Evolutionary conservation across 2,113 vertebrate species (phyloP).

Genomic region (Mesembrinibis cayennensis): DNA sequence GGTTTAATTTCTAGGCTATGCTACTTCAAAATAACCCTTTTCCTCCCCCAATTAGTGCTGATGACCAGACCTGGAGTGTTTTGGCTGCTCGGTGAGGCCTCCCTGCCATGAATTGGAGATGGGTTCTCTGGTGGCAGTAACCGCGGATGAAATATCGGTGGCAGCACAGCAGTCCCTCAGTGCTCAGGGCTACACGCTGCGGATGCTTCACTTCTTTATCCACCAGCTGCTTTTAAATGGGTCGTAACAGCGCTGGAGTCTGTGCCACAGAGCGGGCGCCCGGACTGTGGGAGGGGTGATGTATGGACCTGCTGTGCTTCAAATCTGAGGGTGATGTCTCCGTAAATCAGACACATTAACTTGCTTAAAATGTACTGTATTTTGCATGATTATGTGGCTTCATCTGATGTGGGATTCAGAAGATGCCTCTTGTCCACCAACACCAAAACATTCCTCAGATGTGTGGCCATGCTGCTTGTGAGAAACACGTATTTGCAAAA

Average conservation of each 20-base stretch:
- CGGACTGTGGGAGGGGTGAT: neutral
- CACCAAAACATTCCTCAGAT: neutral
- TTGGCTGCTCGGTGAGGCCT: neutral
- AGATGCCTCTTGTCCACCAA: neutral
- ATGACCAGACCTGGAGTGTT: neutral
- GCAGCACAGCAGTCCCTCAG: neutral
- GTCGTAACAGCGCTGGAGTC: neutral
- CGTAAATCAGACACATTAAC: neutral
- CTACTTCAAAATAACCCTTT: neutral
- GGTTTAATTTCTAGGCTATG: neutral
- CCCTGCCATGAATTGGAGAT: neutral
- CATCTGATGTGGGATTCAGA: neutral
- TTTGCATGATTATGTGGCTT: neutral
- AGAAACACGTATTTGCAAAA: accelerated
- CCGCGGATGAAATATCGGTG: neutral
- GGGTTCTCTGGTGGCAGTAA: neutral
- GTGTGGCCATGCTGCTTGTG: neutral
- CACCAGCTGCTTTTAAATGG: conserved; percentile 22
- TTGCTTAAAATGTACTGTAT: neutral
- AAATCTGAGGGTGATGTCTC: accelerated
- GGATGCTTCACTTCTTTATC: neutral
- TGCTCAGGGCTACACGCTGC: neutral
- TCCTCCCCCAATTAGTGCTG: neutral
- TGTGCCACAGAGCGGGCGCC: neutral
- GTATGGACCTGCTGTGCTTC: neutral